phyloP scores from a whole-genome alignment of 2,888 invertebrate species.

The Eristalis tenax region DNA sequence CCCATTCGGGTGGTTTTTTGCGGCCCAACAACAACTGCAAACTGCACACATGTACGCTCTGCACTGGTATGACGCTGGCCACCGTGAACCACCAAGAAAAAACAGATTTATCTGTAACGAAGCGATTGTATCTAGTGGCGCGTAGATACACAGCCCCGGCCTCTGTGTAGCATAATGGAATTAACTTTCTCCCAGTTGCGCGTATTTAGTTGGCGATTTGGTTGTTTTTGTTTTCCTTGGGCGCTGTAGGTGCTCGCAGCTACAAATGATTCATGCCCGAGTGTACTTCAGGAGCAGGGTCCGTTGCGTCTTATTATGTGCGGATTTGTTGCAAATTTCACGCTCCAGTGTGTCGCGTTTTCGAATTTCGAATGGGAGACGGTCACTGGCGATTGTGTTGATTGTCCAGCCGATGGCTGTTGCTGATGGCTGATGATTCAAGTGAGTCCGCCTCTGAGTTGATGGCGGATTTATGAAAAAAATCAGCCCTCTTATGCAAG shows the following conservation, averaged over 20 bases:
- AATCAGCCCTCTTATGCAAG: neutral
- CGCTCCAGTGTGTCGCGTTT: neutral
- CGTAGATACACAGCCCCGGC: constrained; percentile 24
- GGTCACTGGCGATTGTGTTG: no score
- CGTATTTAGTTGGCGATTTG: constrained; percentile 16
- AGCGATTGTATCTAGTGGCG: constrained; percentile 56
- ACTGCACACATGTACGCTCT: neutral
- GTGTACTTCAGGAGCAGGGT: constrained; percentile 33
- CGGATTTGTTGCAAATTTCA: constrained; percentile 45
- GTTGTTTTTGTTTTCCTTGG: neutral
- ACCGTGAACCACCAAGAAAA: constrained; percentile 4
- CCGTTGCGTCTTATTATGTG: constrained; percentile 40
- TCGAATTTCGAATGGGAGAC: neutral
- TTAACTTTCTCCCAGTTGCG: constrained; percentile 51
- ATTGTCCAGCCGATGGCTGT: neutral
- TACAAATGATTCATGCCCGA: constrained; percentile 33
- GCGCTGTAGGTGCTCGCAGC: constrained; percentile 6
- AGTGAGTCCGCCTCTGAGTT: neutral
- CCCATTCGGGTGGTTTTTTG: neutral
- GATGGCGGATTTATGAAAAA: neutral
- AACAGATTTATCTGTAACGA: constrained; percentile 43
- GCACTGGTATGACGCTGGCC: neutral
- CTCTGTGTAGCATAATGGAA: constrained; percentile 42
- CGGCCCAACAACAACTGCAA: constrained; percentile 9
- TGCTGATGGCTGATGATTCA: neutral